Percentiles rank a stretch among this genome's conserved stretches.
Conservation (phyloP, 2,797 vertebrate genomes). For the Manis pentadactyla region DNA sequence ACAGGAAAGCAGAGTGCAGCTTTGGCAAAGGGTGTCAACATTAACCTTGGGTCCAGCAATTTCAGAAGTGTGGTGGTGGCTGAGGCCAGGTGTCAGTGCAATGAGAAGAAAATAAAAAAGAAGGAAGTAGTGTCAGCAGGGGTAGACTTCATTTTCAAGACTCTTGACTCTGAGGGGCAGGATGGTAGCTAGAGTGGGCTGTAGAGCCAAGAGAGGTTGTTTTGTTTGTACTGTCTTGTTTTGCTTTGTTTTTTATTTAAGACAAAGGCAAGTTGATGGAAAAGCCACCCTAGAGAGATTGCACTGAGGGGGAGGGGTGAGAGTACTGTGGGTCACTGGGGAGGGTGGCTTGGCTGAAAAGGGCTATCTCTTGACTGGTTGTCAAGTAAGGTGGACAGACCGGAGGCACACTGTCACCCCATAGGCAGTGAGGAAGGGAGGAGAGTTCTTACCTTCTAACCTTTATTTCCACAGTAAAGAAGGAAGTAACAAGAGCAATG, state of each 20-base stretch:
- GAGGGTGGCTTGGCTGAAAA: not conserved
- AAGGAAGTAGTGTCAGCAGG: not conserved
- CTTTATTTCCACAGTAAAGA: conserved; percentile 12
- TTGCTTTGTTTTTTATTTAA: not conserved
- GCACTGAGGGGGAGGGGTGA: not conserved
- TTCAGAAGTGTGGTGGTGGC: not conserved
- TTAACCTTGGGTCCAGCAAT: not conserved
- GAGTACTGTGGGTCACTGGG: not conserved
- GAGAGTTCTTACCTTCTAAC: not conserved
- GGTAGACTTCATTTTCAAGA: not conserved
- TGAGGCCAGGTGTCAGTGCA: not conserved
- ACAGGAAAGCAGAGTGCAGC: not conserved
- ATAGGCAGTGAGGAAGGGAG: not conserved
- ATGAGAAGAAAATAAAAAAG: not conserved
- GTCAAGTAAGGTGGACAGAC: not conserved
- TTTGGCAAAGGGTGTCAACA: not conserved
- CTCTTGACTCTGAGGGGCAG: not conserved
- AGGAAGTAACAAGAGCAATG: not conserved
- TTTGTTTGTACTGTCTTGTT: not conserved
- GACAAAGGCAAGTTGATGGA: not conserved
- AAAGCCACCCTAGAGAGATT: not conserved
- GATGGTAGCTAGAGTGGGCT: not conserved
- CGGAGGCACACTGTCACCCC: not conserved
- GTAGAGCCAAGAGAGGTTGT: not conserved
- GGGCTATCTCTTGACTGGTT: not conserved